A percentile compares a stretch with the other conserved stretches of the same genome.
These are phyloP conservation scores for Cardiocondyla obscurior DNA, from an alignment of 1,140 invertebrate genomes.

Conservation along the genomic window DNA sequence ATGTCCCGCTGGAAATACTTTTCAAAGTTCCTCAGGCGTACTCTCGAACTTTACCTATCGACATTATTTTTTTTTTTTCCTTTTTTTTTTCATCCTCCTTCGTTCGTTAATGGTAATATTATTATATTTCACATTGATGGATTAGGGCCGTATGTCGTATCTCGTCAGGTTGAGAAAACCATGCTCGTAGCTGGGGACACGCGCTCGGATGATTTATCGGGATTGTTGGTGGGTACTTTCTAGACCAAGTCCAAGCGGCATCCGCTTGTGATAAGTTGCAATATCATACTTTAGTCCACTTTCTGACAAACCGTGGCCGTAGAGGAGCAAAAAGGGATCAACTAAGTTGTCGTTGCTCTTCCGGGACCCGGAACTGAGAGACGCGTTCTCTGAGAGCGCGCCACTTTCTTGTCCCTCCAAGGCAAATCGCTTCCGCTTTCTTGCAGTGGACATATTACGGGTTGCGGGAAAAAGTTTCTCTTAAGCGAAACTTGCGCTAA, in stretches of 20 bases:
- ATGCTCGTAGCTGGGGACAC: background rate
- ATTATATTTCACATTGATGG: background rate
- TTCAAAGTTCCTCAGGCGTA: too few relatives aligned
- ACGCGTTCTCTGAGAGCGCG: background rate
- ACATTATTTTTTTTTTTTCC: too few relatives aligned
- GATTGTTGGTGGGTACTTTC: conserved; percentile 22
- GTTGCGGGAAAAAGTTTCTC: conserved; percentile 40
- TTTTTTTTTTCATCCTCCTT: background rate
- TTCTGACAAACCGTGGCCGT: conserved; percentile 35
- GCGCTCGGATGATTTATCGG: conserved; percentile 38
- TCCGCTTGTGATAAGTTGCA: conserved; percentile 35
- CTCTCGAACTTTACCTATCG: background rate
- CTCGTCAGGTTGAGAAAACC: background rate
- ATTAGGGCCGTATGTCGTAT: background rate
- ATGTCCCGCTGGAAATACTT: background rate
- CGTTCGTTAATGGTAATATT: background rate
- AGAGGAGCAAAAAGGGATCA: conserved; percentile 24
- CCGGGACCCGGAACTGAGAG: conserved; percentile 10
- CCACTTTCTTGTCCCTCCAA: conserved; percentile 27
- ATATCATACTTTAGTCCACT: conserved; percentile 52
- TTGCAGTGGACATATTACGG: conserved; percentile 28
- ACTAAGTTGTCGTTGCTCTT: conserved; percentile 51
- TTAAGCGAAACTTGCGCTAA: conserved; percentile 40
- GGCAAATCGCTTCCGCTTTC: conserved; percentile 26
- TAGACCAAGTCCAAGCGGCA: conserved; percentile 3